Percentiles rank a stretch among this genome's conserved stretches.
Evolutionary conservation across 1,140 invertebrate species (phyloP).

Genomic region (Brachionus calyciflorus): DNA sequence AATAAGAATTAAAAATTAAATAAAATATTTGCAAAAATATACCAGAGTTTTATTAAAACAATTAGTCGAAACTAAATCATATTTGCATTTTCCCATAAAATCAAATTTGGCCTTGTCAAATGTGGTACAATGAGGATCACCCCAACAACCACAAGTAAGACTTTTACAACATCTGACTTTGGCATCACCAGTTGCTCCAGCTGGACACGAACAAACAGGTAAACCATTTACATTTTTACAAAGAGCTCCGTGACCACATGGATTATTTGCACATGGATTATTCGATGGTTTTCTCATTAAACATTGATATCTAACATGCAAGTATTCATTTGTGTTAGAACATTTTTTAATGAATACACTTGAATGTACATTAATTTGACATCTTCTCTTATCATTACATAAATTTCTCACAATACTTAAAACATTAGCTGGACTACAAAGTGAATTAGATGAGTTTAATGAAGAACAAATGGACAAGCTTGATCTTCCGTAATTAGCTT

Average conservation of each 20-base stretch:
- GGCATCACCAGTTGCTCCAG: constrained; percentile 7
- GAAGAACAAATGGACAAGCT: neutral
- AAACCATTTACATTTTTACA: constrained; percentile 30
- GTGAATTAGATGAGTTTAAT: neutral
- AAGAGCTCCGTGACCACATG: constrained; percentile 1
- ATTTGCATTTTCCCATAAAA: constrained; percentile 32
- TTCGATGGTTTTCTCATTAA: neutral
- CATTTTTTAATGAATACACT: neutral
- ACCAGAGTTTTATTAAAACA: constrained; percentile 36
- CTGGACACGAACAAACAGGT: constrained; percentile 7
- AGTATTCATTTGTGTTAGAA: neutral
- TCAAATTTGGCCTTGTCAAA: constrained; percentile 31
- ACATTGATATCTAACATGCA: neutral
- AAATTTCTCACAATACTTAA: neutral
- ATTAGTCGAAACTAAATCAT: constrained; percentile 37
- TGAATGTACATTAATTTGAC: neutral
- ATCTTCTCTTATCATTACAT: constrained; percentile 17
- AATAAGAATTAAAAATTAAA: neutral
- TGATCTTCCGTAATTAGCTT: neutral
- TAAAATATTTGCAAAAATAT: neutral
- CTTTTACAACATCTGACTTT: constrained; percentile 7
- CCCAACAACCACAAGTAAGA: constrained; percentile 19
- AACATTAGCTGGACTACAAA: neutral
- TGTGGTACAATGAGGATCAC: constrained; percentile 38
- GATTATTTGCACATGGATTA: constrained; percentile 14